phyloP scores from a whole-genome alignment of 2,888 invertebrate genomes.

The Drosophila falleni region DNA sequence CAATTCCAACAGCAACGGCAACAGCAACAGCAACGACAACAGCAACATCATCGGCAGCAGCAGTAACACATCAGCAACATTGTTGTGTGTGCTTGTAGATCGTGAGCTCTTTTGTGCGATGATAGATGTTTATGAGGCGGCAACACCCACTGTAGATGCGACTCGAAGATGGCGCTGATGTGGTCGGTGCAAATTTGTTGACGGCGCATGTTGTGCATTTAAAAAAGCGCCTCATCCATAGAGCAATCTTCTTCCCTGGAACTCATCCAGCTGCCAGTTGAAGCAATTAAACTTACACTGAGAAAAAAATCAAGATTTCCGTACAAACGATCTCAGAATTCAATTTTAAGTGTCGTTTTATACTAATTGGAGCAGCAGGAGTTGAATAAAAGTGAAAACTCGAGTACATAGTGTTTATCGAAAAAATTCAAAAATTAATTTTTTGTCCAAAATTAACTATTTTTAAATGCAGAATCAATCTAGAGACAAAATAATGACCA shows the following conservation, averaged over 20 bases:
- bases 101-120: slow-evolving; percentile 72
- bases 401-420: no score
- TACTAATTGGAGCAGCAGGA: no score
- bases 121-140: slow-evolving; percentile 79
- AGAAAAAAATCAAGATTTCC: no score
- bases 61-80: slow-evolving; percentile 43
- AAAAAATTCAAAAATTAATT: no score
- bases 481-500: no score
- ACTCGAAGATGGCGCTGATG: slow-evolving; percentile 67
- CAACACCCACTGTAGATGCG: slow-evolving; percentile 75
- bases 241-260: slow-evolving; percentile 6
- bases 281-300: slow-evolving; percentile 13
- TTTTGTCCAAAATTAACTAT: no score
- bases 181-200: slow-evolving; percentile 74
- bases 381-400: no score
- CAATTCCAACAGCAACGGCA: slow-evolving; percentile 20
- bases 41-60: slow-evolving; percentile 6
- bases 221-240: slow-evolving; percentile 33
- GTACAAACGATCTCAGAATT: no score
- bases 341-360: no score
- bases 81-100: slow-evolving; percentile 41
- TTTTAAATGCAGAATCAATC: no score
- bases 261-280: slow-evolving; percentile 8
- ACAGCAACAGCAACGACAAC: slow-evolving; percentile 32
- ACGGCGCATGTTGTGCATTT: slow-evolving; percentile 74